Evolutionary conservation across 2,797 vertebrate species (phyloP).

Genomic region (Phrynocephalus guinanensis): DNA sequence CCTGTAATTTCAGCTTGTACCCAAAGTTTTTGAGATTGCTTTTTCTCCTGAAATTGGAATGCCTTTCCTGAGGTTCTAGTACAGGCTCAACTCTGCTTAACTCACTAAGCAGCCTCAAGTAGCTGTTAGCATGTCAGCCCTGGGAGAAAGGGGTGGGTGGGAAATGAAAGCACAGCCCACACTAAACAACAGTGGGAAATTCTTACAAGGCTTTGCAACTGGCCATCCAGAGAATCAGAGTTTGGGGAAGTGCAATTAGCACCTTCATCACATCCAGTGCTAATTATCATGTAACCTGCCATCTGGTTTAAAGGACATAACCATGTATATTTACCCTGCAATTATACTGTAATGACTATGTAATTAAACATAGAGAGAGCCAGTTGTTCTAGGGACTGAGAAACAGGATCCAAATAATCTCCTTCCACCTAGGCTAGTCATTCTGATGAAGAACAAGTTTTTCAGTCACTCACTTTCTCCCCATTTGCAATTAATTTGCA

Average conservation of each 20-base stretch:
- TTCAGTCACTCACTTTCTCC: not conserved
- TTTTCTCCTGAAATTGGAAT: not conserved
- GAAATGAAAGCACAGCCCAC: not conserved
- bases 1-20: too few species aligned
- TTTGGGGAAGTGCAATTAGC: conserved; percentile 35
- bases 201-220: not conserved
- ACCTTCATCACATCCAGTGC: conserved; percentile 29
- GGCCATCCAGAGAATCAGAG: conserved; percentile 15
- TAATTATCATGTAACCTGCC: conserved; percentile 43
- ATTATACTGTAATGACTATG: conserved; percentile 34
- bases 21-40: too few species aligned
- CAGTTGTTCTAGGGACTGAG: conserved; percentile 22
- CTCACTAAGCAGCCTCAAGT: not conserved
- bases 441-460: not conserved
- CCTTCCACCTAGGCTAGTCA: conserved; percentile 4
- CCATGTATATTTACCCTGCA: conserved; percentile 31
- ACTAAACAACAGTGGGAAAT: not conserved
- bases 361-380: conserved; percentile 31
- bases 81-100: not conserved
- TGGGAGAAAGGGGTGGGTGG: not conserved
- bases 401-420: conserved; percentile 44
- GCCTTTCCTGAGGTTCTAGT: not conserved
- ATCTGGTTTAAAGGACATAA: conserved; percentile 36
- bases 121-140: conserved; percentile 10
- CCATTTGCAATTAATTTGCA: not conserved